Base-by-base conservation (phyloP, 2,888 invertebrate species). In the Temnothorax rugatulus region DNA sequence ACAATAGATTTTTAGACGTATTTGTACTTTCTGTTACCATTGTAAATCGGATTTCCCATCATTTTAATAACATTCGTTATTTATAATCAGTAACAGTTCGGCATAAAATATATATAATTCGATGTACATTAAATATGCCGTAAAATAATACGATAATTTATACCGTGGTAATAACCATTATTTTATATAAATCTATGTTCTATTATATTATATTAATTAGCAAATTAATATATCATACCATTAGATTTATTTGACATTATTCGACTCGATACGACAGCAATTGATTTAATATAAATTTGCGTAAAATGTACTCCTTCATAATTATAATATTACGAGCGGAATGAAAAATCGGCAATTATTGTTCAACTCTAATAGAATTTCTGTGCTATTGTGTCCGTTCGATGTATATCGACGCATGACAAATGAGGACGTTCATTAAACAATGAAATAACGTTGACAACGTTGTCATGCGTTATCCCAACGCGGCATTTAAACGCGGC, bases 241-340 rank as follows among this genome's bases (percentile, higher is more conserved):
- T 81, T 73, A 81, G 79, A 81, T 79, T 69, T 79, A 69, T 69
- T 54, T 29, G 44, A 50, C 47, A 71, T 81, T 73, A 59, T 79
- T 71, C 9, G 29, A 15, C 57, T 15, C n/a, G 18, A 76, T 54
- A n/a, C 11, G 47, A 77, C 29, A 34, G 4, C 38, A 68, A 68
- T 77, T 68, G 25, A 54, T 77, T 54, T 41, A 41, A 54, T 57
- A 44, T 57, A 44, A 77, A 68, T 69, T 57, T 29, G 34, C 18
- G 44, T n/a, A 59, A 59, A 59, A 50, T 73, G 21, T 8, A 47
- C 29, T 69, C 29, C 25, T 47, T 59, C 47, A 81, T 68, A 77
- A 77, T 77, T 66, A 41, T 29, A 41, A 21, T 29, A 73, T 81
- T 71, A 47, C 21, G 50, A 21, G 29, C 21, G 50, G 34, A 29